Conservation (phyloP, 2,797 vertebrate genomes). For the Danio kyathit region DNA sequence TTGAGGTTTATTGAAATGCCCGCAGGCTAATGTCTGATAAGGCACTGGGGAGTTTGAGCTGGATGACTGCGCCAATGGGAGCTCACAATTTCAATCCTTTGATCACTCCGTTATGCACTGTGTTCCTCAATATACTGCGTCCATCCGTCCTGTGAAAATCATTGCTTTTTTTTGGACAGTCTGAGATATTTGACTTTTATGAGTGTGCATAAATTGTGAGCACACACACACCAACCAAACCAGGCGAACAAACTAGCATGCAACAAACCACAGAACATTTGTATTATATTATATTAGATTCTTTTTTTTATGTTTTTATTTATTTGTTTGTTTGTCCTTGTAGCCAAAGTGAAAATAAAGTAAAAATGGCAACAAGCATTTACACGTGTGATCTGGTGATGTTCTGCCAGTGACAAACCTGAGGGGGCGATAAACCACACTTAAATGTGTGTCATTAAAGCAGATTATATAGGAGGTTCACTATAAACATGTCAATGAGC, state of each 20-base stretch:
- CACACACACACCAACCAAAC: neutral
- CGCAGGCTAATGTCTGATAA: slow-evolving; percentile 13
- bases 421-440: neutral
- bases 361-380: too few relatives aligned
- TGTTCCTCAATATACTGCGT: slow-evolving; percentile 1
- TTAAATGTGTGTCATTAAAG: slow-evolving; percentile 6
- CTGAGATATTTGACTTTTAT: neutral
- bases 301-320: neutral
- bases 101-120: slow-evolving; percentile 11
- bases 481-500: neutral
- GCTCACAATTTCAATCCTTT: slow-evolving; percentile 27
- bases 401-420: neutral
- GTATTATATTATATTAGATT: too few relatives aligned
- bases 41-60: slow-evolving; percentile 15
- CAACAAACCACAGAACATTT: too few relatives aligned
- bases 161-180: neutral
- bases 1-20: slow-evolving; percentile 27
- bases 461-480: slow-evolving; percentile 6
- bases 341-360: too few relatives aligned
- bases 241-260: too few relatives aligned
- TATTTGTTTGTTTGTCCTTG: neutral
- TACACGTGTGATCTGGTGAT: too few relatives aligned
- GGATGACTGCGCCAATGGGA: slow-evolving; percentile 12
- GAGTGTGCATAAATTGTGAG: neutral
- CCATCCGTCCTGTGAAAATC: neutral